phyloP scores from a whole-genome alignment of 2,797 vertebrate genomes.

The Notamacropus eugenii region DNA sequence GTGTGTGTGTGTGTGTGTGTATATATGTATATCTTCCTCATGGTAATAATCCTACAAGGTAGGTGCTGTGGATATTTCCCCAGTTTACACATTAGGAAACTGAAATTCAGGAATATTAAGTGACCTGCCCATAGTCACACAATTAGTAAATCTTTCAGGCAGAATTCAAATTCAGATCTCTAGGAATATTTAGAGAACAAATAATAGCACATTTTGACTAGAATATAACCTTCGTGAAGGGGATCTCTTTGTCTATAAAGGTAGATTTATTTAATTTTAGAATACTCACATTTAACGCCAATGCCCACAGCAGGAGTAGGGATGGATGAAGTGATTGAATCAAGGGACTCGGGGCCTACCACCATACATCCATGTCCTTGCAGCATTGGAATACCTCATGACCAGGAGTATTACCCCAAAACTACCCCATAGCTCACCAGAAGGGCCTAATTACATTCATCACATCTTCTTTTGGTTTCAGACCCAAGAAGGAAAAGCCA shows the following conservation, averaged over 20 bases:
- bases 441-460: neutral
- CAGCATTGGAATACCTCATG: too few relatives aligned
- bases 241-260: neutral
- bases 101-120: too few relatives aligned
- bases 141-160: neutral
- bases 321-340: too few relatives aligned
- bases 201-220: neutral
- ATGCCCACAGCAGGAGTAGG: too few relatives aligned
- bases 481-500: neutral
- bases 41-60: neutral
- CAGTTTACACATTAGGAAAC: too few relatives aligned
- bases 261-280: neutral
- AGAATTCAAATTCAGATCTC: neutral
- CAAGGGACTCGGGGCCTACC: too few relatives aligned
- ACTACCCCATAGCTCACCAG: too few relatives aligned
- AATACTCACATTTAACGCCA: too few relatives aligned
- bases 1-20: too few relatives aligned
- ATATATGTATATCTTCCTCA: neutral
- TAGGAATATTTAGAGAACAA: neutral
- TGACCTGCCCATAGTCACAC: neutral
- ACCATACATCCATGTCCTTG: too few relatives aligned
- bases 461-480: neutral
- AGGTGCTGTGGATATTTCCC: too few relatives aligned
- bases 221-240: neutral
- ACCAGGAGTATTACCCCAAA: too few relatives aligned